Evolutionary conservation across 2,797 vertebrate genomes (phyloP).

Genomic region (Clarias pachynema): DNA sequence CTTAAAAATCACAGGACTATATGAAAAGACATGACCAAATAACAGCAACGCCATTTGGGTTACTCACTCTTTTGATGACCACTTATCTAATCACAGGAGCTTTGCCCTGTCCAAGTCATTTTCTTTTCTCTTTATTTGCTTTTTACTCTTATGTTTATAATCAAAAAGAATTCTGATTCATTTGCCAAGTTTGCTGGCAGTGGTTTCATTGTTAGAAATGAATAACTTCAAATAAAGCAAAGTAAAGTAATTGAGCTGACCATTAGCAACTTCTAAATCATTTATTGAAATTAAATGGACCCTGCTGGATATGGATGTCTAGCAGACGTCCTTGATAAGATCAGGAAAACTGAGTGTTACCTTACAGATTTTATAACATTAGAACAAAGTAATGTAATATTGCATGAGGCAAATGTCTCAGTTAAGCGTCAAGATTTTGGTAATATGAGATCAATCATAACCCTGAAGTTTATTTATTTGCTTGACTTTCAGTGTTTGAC

Average conservation of each 20-base stretch:
- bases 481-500: background rate
- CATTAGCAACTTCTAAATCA: background rate
- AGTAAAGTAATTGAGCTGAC: background rate
- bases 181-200: conserved; percentile 14
- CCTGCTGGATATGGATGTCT: background rate
- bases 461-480: background rate
- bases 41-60: background rate
- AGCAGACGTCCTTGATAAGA: background rate
- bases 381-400: background rate
- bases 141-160: background rate
- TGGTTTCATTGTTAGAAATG: background rate
- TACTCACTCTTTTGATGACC: background rate
- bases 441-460: background rate
- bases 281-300: background rate
- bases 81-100: background rate
- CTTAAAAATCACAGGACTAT: conserved; percentile 4
- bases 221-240: conserved; percentile 9
- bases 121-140: background rate
- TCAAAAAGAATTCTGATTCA: background rate
- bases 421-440: background rate
- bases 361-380: background rate
- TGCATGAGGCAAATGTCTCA: background rate
- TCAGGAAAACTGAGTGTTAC: background rate
- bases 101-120: background rate
- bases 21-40: background rate